A percentile compares a stretch with the other conserved stretches of the same genome.
Conservation (phyloP, 2,113 vertebrate species). For the Spizaetus ornatus region DNA sequence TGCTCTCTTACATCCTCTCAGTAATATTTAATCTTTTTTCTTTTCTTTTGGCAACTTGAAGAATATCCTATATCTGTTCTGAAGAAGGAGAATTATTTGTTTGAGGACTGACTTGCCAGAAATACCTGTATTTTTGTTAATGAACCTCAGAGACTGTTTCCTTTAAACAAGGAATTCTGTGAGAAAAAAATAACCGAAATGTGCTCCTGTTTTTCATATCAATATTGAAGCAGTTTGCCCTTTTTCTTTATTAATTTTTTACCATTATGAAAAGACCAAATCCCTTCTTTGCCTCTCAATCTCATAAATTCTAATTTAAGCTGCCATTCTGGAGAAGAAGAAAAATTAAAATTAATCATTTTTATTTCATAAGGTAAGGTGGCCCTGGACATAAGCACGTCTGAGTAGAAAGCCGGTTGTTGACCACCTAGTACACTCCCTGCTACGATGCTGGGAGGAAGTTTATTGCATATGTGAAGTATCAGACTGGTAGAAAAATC, state of each 20-base stretch:
- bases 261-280: neutral
- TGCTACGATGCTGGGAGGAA: neutral
- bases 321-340: neutral
- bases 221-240: neutral
- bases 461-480: neutral
- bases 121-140: neutral
- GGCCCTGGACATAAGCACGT: neutral
- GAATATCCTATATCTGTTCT: neutral
- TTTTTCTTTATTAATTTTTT: neutral
- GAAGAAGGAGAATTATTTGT: neutral
- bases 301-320: neutral
- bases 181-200: neutral
- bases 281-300: neutral
- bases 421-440: neutral
- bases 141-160: neutral
- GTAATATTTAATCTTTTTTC: neutral
- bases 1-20: neutral
- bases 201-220: neutral
- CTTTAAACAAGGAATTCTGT: neutral
- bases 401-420: neutral
- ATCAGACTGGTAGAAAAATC: neutral
- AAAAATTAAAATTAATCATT: neutral
- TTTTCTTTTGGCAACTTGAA: neutral
- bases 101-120: neutral
- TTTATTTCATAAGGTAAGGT: neutral